These are phyloP conservation scores for Teleiodes luculella DNA, from an alignment of 2,888 invertebrate genomes.

Conservation along the genomic window DNA sequence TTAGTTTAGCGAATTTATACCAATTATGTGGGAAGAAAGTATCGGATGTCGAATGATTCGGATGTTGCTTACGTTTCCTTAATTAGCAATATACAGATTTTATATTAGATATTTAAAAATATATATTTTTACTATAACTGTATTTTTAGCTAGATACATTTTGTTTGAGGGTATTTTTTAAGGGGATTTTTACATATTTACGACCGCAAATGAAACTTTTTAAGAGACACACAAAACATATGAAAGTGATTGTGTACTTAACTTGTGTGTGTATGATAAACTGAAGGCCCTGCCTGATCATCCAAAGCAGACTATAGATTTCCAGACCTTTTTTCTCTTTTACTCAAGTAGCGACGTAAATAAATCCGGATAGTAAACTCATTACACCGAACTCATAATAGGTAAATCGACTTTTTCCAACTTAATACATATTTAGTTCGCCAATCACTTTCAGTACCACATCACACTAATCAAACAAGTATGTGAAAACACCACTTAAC, in stretches of 20 bases:
- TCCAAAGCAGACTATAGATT: no score
- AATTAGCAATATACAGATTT: no score
- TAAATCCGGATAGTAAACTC: background rate
- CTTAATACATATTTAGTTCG: background rate
- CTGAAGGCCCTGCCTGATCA: no score
- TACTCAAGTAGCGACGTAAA: background rate
- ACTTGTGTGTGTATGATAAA: no score
- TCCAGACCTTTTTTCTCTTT: background rate
- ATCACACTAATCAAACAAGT: background rate
- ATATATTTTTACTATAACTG: no score
- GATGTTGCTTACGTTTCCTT: no score
- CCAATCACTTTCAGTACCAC: background rate
- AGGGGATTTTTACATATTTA: no score
- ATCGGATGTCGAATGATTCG: background rate
- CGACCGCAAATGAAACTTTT: no score
- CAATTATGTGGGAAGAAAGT: conserved; percentile 2
- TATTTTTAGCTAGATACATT: background rate
- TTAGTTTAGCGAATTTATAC: conserved; percentile 1
- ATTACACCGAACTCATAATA: background rate
- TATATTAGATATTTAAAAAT: no score
- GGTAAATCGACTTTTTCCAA: background rate
- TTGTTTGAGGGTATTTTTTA: no score
- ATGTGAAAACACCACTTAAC: background rate
- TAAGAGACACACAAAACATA: no score
- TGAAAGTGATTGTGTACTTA: no score